Base-by-base conservation (phyloP, 2,888 invertebrate genomes). In the Saturnia pavonia region DNA sequence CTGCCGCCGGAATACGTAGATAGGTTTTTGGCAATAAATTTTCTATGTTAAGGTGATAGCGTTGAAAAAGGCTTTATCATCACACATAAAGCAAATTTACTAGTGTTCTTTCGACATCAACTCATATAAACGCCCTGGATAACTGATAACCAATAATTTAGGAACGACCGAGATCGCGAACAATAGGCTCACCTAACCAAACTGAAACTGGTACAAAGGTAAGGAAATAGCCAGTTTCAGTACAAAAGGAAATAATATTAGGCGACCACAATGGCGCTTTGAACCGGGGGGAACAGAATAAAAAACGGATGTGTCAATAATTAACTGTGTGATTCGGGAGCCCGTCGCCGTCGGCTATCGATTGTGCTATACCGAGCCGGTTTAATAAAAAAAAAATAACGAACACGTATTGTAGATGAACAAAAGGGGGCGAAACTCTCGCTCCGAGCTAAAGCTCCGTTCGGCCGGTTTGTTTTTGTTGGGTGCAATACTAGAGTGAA, bases 291-390 rank as follows among this genome's bases (percentile, higher is more conserved):
- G 78, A 82, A 76, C 80, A 81, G 83, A 82, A 85, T 86, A 91
- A 92, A 90, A 92, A 91, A 89, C 91, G 91, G 92, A 92, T 91
- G 92, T 91, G 92, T 92, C 92, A 91, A 92, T 93, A 92, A 93
- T 93, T 93, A 92, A 91, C 92, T 88, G 89, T 88, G 88, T 87
- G 92, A 92, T 90, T 87, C 85, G 85, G 85, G 82, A 83, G 85
- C 85, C 76, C 81, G 83, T 83, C 81, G 91, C 92, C 90, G 84
- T 81, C 85, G 91, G 92, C 90, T 88, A 89, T 90, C 89, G 88
- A 89, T 87, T 73, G 77, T 80, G 83, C 78, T 85, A 77, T 82
- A 82, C 80, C 72, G 83, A 78, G 81, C 82, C 78, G 82, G 87
- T 84, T 86, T 88, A 85, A 88, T 85, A 85, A 83, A 87, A 88